phyloP scores from a whole-genome alignment of 2,113 vertebrate genomes.

The Thamnaconus septentrionalis region DNA sequence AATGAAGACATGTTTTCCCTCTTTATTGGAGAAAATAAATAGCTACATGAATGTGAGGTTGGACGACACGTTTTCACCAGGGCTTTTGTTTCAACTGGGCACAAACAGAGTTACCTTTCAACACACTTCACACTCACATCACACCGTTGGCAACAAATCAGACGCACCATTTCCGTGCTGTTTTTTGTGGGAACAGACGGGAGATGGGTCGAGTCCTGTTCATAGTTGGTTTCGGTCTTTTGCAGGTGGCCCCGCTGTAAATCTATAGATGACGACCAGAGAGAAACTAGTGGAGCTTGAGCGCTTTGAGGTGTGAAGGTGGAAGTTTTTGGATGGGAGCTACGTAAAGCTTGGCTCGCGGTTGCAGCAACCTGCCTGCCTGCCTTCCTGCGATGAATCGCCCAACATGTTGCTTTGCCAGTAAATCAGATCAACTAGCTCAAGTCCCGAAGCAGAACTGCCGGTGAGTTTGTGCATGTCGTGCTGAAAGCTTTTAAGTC shows the following conservation, averaged over 20 bases:
- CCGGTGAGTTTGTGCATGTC: too few species aligned
- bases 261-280: slow-evolving; percentile 37
- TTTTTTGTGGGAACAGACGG: too few species aligned
- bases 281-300: slow-evolving; percentile 32
- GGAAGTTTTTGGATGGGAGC: slow-evolving; percentile 15
- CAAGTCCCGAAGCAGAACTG: background rate
- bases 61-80: too few species aligned
- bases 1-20: too few species aligned
- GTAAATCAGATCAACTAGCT: slow-evolving; percentile 17
- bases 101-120: too few species aligned
- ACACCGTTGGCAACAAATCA: too few species aligned
- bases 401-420: slow-evolving; percentile 7
- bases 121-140: too few species aligned
- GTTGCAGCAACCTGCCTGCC: slow-evolving; percentile 27
- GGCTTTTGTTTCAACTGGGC: too few species aligned
- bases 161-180: too few species aligned
- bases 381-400: slow-evolving; percentile 1
- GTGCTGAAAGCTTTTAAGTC: too few species aligned
- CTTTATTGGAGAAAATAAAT: too few species aligned
- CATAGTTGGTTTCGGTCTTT: slow-evolving; percentile 4
- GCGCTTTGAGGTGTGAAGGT: slow-evolving; percentile 48
- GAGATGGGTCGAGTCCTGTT: slow-evolving; percentile 15
- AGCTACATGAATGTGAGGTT: too few species aligned
- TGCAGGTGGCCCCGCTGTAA: slow-evolving; percentile 23
- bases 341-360: slow-evolving; percentile 19